Percentiles rank a stretch among this genome's conserved stretches.
These are phyloP conservation scores for Drosophila fungiperda DNA, from an alignment of 2,888 invertebrate genomes.

Conservation along the genomic window DNA sequence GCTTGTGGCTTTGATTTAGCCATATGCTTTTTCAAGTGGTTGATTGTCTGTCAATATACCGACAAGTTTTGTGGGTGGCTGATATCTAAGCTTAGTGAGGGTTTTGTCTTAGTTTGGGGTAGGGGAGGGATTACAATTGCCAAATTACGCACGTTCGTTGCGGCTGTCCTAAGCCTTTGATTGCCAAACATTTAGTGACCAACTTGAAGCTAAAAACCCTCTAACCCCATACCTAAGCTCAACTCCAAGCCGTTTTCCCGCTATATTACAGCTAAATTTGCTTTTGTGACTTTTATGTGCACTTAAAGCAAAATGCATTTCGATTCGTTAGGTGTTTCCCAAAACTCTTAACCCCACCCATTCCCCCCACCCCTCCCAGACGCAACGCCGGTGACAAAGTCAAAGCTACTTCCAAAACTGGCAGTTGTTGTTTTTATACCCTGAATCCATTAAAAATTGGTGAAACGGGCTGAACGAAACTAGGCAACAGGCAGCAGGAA, in stretches of 20 bases:
- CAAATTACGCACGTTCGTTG: slow-evolving; percentile 58
- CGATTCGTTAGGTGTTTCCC: slow-evolving; percentile 54
- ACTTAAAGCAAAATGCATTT: slow-evolving; percentile 70
- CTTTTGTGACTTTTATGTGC: slow-evolving; percentile 61
- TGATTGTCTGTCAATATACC: slow-evolving; percentile 78
- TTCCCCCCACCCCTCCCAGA: neutral
- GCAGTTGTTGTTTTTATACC: slow-evolving; percentile 20
- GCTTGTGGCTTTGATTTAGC: slow-evolving; percentile 66
- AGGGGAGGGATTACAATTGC: slow-evolving; percentile 45
- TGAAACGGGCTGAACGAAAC: neutral
- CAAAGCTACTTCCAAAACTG: slow-evolving; percentile 39
- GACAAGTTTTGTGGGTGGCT: slow-evolving; percentile 31
- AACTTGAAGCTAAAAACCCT: neutral
- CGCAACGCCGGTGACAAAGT: slow-evolving; percentile 49
- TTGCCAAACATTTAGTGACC: slow-evolving; percentile 52
- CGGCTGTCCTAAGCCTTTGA: slow-evolving; percentile 70
- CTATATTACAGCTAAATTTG: slow-evolving; percentile 33
- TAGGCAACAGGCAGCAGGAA: neutral
- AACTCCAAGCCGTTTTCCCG: neutral
- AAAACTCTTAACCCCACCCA: neutral
- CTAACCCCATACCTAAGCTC: neutral
- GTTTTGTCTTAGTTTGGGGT: neutral
- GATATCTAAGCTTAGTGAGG: slow-evolving; percentile 5
- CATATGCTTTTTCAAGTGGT: slow-evolving; percentile 74
- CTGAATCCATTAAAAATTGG: neutral